These are phyloP conservation scores for Scomberomorus guttatus DNA, from an alignment of 2,797 vertebrate species.

Conservation along the genomic window DNA sequence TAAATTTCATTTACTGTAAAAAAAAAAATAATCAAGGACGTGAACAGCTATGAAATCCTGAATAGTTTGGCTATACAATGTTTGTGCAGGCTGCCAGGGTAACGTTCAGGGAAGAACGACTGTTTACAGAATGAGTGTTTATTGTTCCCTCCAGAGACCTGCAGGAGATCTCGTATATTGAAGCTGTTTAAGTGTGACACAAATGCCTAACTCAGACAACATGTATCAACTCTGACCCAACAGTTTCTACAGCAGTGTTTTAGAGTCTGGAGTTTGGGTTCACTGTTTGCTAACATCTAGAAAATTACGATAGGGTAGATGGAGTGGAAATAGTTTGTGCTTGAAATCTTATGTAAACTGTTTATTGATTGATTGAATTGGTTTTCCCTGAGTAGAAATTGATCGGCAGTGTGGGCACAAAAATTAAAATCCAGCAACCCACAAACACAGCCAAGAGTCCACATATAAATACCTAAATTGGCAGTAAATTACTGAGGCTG, in stretches of 20 bases:
- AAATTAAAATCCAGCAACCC: not conserved
- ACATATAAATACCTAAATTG: not conserved
- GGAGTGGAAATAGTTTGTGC: not conserved
- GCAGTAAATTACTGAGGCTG: too few relatives aligned
- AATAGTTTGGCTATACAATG: not conserved
- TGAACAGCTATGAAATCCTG: not conserved
- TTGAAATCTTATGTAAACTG: too few relatives aligned
- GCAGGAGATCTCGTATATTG: not conserved
- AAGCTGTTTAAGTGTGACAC: not conserved
- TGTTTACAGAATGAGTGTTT: not conserved
- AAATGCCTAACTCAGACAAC: too few relatives aligned
- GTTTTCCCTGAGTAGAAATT: not conserved
- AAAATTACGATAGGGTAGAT: not conserved
- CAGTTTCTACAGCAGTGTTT: too few relatives aligned
- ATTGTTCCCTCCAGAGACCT: not conserved
- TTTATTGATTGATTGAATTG: not conserved
- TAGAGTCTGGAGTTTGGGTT: too few relatives aligned
- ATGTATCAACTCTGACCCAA: too few relatives aligned
- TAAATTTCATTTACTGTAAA: constrained; percentile 8
- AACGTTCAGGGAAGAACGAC: not conserved
- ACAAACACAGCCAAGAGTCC: not conserved
- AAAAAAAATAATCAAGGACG: constrained; percentile 8
- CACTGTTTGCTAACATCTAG: not conserved
- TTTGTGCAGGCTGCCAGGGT: not conserved
- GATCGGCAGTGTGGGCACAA: not conserved